Evolutionary conservation across 2,797 vertebrate species (phyloP).

Genomic region (Hydrocynus forskahlii): DNA sequence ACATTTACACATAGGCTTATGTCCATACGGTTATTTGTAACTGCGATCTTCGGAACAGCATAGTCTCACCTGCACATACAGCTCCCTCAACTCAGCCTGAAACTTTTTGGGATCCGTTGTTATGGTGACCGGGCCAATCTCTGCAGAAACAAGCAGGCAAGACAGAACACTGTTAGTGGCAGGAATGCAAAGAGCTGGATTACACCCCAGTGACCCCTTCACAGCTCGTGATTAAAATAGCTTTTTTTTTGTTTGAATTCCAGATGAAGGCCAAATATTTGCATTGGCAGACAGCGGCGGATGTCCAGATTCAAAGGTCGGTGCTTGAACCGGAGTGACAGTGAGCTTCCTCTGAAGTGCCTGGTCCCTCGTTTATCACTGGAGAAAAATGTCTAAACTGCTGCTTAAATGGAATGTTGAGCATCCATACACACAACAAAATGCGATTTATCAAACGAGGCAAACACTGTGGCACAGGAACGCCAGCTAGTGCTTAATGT

Average conservation of each 20-base stretch:
- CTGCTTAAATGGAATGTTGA: constrained; percentile 12
- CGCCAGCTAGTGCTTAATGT: background rate
- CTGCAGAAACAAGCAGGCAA: constrained; percentile 70
- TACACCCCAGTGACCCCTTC: constrained; percentile 43
- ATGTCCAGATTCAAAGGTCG: constrained; percentile 67
- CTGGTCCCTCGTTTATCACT: constrained; percentile 32
- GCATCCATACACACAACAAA: constrained; percentile 16
- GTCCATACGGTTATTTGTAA: background rate
- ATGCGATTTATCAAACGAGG: constrained; percentile 11
- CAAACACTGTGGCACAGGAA: background rate
- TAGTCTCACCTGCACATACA: constrained; percentile 96
- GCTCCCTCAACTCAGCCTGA: constrained; percentile 94
- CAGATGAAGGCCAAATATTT: constrained; percentile 65
- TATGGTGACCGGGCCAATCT: constrained; percentile 98
- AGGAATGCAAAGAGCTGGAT: constrained; percentile 29
- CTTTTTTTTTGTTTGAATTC: constrained; percentile 57
- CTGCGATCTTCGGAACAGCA: background rate
- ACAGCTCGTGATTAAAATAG: constrained; percentile 56
- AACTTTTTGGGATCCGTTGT: constrained; percentile 98
- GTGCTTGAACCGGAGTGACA: constrained; percentile 55
- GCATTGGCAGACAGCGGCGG: constrained; percentile 62
- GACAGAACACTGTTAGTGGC: constrained; percentile 20
- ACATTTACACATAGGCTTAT: too few relatives aligned
- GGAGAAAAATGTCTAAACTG: background rate
- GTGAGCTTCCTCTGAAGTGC: constrained; percentile 53